These are phyloP conservation scores for Colossoma macropomum DNA, from an alignment of 2,113 vertebrate genomes.

Conservation along the genomic window DNA sequence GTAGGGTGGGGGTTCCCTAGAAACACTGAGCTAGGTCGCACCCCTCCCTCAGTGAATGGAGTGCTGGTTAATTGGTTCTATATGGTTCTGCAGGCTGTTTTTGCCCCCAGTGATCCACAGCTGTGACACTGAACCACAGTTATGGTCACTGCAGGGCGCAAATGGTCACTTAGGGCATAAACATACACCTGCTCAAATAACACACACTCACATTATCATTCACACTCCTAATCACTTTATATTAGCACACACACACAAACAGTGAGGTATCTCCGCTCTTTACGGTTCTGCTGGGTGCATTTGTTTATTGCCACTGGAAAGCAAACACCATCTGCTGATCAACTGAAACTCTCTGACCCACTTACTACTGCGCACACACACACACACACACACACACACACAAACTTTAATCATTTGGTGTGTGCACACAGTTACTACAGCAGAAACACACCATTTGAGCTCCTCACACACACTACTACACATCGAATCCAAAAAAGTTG, in stretches of 20 bases:
- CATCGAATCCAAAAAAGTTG: no score
- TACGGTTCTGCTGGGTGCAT: conserved; percentile 63
- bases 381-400: background rate
- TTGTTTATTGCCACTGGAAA: conserved; percentile 68
- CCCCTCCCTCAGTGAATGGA: no score
- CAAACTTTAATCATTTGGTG: background rate
- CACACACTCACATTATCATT: background rate
- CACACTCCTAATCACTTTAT: no score
- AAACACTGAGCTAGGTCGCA: no score
- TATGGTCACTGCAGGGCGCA: background rate
- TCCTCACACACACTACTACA: no score
- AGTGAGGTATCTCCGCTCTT: conserved; percentile 52
- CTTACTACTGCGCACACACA: conserved; percentile 52
- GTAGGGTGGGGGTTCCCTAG: no score
- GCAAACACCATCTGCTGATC: conserved; percentile 68
- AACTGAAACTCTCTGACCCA: conserved; percentile 68
- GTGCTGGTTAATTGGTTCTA: background rate
- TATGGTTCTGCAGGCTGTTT: background rate
- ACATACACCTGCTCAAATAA: background rate
- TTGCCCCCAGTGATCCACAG: no score
- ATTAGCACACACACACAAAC: conserved; percentile 42
- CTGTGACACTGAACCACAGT: background rate
- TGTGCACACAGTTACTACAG: no score
- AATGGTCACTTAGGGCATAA: conserved; percentile 1
- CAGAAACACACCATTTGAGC: background rate